These are phyloP conservation scores for Ctenomys sociabilis DNA, from an alignment of 2,113 vertebrate species.

Conservation along the genomic window DNA sequence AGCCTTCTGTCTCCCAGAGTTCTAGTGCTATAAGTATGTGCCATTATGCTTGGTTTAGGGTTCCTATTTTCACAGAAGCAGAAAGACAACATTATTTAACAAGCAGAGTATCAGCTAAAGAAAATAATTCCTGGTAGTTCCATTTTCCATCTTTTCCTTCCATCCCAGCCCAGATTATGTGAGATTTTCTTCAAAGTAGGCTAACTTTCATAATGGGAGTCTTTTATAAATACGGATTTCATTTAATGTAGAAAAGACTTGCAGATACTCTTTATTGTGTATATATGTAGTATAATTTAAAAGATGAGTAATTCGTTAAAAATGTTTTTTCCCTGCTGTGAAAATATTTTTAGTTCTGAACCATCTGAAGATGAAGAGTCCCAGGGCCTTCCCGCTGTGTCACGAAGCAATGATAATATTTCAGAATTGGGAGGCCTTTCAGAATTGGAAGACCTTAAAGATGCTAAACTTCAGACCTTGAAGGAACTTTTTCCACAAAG, in stretches of 20 bases:
- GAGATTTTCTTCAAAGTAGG: background rate
- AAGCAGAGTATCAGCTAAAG: background rate
- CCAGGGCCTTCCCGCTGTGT: constrained; percentile 52
- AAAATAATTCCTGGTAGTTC: background rate
- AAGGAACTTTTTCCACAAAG: constrained; percentile 91
- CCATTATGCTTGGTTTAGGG: background rate
- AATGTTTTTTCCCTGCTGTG: background rate
- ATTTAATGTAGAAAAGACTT: constrained; percentile 49
- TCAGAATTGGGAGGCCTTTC: constrained; percentile 76
- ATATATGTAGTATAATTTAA: background rate
- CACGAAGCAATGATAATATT: constrained; percentile 60
- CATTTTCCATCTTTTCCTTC: background rate
- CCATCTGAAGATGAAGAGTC: constrained; percentile 82
- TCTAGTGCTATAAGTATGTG: background rate
- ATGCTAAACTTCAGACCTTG: constrained; percentile 87
- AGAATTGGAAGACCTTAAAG: constrained; percentile 80
- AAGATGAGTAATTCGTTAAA: constrained; percentile 28
- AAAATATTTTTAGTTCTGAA: constrained; percentile 82
- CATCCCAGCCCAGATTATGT: background rate
- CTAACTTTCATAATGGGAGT: background rate
- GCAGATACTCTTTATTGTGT: background rate
- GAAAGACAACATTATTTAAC: background rate
- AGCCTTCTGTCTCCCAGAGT: background rate
- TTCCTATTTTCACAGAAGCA: background rate
- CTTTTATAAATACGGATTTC: background rate